phyloP scores from a whole-genome alignment of 1,140 invertebrate species.

The Centruroides sculpturatus region DNA sequence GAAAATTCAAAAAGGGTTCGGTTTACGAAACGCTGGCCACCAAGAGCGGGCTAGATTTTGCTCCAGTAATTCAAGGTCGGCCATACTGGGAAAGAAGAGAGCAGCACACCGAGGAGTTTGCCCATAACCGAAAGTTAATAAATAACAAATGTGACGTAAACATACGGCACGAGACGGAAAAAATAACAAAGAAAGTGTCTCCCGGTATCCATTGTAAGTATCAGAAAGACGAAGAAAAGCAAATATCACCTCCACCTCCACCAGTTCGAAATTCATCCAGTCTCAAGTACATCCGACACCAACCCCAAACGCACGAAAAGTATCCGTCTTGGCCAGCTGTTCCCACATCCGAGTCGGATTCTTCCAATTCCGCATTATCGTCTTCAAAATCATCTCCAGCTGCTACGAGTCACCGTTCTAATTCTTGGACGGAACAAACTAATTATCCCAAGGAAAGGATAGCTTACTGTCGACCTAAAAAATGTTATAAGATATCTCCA shows the following conservation, averaged over 20 bases:
- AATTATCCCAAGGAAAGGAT: slow-evolving; percentile 55
- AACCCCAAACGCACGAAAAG: slow-evolving; percentile 44
- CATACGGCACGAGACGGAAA: too few species aligned
- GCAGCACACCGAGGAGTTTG: too few species aligned
- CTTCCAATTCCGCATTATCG: slow-evolving; percentile 25
- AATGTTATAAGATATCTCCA: slow-evolving; percentile 50
- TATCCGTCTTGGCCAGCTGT: slow-evolving; percentile 55
- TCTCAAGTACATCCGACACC: too few species aligned
- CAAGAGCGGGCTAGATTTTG: slow-evolving; percentile 17
- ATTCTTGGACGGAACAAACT: slow-evolving; percentile 58
- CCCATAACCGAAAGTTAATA: too few species aligned
- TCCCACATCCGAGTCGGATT: too few species aligned
- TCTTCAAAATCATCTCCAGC: slow-evolving; percentile 2
- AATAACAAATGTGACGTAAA: too few species aligned
- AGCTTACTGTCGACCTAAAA: slow-evolving; percentile 48
- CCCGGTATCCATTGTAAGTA: too few species aligned
- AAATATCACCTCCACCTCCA: too few species aligned
- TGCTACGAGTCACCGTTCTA: slow-evolving; percentile 34
- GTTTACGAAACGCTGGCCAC: slow-evolving; percentile 17
- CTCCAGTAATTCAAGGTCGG: slow-evolving; percentile 16
- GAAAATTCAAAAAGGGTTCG: slow-evolving; percentile 17
- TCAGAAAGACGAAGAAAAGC: too few species aligned
- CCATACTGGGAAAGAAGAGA: background rate
- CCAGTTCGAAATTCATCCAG: too few species aligned
- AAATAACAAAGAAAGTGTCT: too few species aligned